A percentile compares a stretch with the other conserved stretches of the same genome.
phyloP scores from a whole-genome alignment of 2,113 vertebrate genomes.

The Calyptommatus sinebrachiatus region DNA sequence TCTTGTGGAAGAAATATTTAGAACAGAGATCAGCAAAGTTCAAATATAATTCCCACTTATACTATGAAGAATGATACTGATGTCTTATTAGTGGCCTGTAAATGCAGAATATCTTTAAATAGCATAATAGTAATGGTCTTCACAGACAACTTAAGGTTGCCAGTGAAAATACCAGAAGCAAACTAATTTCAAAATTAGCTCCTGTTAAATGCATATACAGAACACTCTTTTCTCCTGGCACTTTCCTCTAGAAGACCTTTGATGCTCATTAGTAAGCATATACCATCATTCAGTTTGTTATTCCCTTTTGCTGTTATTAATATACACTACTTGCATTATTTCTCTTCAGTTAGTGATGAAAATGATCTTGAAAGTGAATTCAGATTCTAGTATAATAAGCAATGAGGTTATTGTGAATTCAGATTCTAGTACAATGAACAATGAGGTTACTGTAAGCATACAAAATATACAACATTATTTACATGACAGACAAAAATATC shows the following conservation, averaged over 20 bases:
- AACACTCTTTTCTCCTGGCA: neutral
- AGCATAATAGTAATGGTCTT: neutral
- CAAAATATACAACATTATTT: neutral
- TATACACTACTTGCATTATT: neutral
- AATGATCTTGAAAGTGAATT: neutral
- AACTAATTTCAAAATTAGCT: slow-evolving; percentile 6
- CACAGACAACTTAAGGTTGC: neutral
- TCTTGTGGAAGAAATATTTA: neutral
- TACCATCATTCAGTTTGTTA: neutral
- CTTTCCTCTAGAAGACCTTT: neutral
- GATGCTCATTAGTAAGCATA: neutral
- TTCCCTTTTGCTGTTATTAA: neutral
- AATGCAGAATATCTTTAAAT: neutral
- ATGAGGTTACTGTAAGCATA: neutral
- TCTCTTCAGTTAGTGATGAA: neutral
- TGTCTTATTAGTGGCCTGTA: neutral
- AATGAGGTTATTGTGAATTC: neutral
- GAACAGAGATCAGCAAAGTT: neutral
- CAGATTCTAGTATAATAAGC: neutral
- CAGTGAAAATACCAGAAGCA: neutral
- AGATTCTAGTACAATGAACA: neutral
- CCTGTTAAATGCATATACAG: neutral
- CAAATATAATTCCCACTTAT: slow-evolving; percentile 12
- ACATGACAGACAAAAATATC: neutral
- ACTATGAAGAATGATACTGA: neutral